phyloP scores from a whole-genome alignment of 2,113 vertebrate genomes.

The Cariama cristata region DNA sequence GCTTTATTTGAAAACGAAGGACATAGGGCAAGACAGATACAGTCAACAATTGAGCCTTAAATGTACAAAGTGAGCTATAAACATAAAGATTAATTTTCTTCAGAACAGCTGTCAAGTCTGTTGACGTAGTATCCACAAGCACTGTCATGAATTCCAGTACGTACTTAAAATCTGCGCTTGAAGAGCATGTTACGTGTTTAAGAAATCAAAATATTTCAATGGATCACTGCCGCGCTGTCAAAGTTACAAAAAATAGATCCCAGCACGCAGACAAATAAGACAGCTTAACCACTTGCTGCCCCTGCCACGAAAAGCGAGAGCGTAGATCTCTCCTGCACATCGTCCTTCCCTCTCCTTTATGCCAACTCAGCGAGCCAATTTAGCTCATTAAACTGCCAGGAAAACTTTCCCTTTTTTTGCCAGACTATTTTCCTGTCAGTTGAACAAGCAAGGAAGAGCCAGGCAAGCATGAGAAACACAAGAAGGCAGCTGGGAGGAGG shows the following conservation, averaged over 20 bases:
- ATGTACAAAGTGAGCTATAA: not conserved
- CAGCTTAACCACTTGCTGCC: not conserved
- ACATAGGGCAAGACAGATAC: not conserved
- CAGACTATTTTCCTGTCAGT: not conserved
- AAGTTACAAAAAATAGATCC: not conserved
- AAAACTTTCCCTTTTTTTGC: not conserved
- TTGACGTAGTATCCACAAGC: not conserved
- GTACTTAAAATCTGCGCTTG: not conserved
- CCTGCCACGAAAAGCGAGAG: not conserved
- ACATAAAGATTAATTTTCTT: not conserved
- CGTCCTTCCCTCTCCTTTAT: not conserved
- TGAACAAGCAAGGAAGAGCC: not conserved
- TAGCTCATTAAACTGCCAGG: not conserved
- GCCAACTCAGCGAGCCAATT: not conserved
- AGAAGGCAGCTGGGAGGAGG: not conserved
- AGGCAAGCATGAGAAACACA: not conserved
- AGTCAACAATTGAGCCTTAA: not conserved
- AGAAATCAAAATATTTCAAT: not conserved
- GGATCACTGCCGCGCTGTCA: not conserved
- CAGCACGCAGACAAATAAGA: not conserved
- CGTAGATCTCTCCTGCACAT: not conserved
- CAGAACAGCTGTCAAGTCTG: not conserved
- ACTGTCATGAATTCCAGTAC: not conserved
- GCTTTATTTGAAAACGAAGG: not conserved
- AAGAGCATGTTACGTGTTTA: not conserved